These are phyloP conservation scores for Astreopora myriophthalma DNA, from an alignment of 64 coral and sea anemone genomes.

Conservation along the genomic window DNA sequence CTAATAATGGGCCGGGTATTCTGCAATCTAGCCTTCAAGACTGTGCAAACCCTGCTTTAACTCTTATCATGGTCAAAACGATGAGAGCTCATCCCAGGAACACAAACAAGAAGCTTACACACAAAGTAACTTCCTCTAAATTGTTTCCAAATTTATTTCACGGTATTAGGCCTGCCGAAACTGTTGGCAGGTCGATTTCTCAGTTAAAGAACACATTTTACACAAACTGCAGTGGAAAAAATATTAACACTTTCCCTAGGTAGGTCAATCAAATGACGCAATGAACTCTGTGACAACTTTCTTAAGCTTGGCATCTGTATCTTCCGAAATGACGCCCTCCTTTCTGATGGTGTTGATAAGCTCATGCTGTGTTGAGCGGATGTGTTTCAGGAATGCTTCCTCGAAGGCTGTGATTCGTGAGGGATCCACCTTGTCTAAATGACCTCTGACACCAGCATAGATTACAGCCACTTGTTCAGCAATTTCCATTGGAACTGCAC, in stretches of 20 bases:
- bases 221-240: slow-evolving; percentile 40
- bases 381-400: slow-evolving; percentile 92
- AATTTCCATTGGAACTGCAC: slow-evolving; percentile 94
- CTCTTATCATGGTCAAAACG: too few relatives aligned
- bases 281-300: slow-evolving; percentile 89
- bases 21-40: too few relatives aligned
- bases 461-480: slow-evolving; percentile 96
- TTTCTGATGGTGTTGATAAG: slow-evolving; percentile 83
- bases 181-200: not conserved
- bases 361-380: slow-evolving; percentile 80
- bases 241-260: slow-evolving; percentile 42
- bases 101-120: too few relatives aligned
- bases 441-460: slow-evolving; percentile 94
- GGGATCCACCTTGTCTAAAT: slow-evolving; percentile 93
- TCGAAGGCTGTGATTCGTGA: slow-evolving; percentile 92
- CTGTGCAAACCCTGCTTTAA: too few relatives aligned
- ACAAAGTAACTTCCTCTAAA: too few relatives aligned
- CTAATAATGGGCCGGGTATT: too few relatives aligned
- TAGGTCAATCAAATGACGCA: slow-evolving; percentile 80
- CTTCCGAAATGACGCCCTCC: slow-evolving; percentile 84
- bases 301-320: slow-evolving; percentile 92
- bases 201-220: slow-evolving; percentile 20
- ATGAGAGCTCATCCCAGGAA: too few relatives aligned
- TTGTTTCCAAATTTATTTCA: slow-evolving; percentile 8
- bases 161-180: not conserved